Conservation (phyloP, 2,113 vertebrate species). For the Rhynchomys soricoides region DNA sequence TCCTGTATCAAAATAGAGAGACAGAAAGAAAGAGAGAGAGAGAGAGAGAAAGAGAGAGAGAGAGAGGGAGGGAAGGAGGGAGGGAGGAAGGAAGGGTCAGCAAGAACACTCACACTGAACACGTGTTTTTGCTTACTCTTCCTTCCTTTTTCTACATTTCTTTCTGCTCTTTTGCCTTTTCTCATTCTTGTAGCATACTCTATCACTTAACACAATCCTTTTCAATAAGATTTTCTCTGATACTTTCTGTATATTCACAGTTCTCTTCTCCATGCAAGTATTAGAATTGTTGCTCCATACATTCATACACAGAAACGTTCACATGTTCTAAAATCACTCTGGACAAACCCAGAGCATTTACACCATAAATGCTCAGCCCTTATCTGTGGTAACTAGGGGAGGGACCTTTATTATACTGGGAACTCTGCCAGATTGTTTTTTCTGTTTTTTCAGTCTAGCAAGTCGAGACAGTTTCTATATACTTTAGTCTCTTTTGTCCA, state of each 20-base stretch:
- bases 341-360: neutral
- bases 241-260: neutral
- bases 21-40: accelerated
- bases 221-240: neutral
- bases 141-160: neutral
- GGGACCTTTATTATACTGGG: neutral
- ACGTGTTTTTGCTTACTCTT: neutral
- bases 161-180: neutral
- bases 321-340: neutral
- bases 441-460: neutral
- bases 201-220: neutral
- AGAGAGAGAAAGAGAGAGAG: accelerated
- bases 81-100: neutral
- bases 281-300: neutral
- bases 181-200: neutral
- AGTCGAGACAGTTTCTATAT: neutral
- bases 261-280: neutral
- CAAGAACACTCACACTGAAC: neutral
- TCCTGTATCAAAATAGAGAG: neutral
- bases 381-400: neutral
- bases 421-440: neutral
- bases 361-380: neutral
- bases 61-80: neutral
- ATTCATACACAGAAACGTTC: neutral
- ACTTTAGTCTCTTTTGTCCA: neutral